phyloP scores from a whole-genome alignment of 30 jellyfish, hydroid and myxozoan genomes.

The Euphysa ruthae region DNA sequence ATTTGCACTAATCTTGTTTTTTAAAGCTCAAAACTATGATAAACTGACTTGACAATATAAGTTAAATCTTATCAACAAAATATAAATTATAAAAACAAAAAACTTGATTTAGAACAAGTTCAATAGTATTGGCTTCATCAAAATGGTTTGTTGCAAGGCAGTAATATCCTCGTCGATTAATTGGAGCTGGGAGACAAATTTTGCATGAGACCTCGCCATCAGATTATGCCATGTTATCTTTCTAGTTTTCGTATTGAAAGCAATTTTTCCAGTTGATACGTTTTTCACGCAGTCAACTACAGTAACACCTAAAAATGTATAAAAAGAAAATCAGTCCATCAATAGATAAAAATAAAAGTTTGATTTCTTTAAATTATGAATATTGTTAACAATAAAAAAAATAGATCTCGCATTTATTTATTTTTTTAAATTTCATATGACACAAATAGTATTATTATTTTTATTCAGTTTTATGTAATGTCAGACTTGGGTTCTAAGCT shows the following conservation, averaged over 20 bases:
- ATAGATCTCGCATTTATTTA: too few relatives aligned
- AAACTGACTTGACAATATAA: too few relatives aligned
- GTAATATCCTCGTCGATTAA: background rate
- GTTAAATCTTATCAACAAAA: too few relatives aligned
- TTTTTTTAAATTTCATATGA: too few relatives aligned
- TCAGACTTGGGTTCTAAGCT: background rate
- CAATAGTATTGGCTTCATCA: background rate
- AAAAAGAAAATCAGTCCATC: background rate
- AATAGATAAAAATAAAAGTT: background rate
- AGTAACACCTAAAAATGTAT: background rate
- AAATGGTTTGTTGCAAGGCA: background rate
- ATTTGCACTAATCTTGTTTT: too few relatives aligned
- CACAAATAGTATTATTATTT: too few relatives aligned
- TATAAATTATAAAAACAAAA: too few relatives aligned
- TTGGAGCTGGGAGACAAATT: background rate
- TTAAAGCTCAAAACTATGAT: too few relatives aligned
- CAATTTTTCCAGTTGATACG: background rate
- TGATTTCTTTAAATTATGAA: background rate
- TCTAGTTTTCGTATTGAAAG: background rate
- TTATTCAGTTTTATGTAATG: too few relatives aligned
- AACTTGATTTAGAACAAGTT: too few relatives aligned
- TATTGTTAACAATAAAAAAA: too few relatives aligned
- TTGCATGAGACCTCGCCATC: background rate
- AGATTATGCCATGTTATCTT: background rate
- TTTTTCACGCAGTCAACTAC: background rate